These are phyloP conservation scores for Oppia nitens DNA, from an alignment of 1,140 invertebrate genomes.

Conservation along the genomic window DNA sequence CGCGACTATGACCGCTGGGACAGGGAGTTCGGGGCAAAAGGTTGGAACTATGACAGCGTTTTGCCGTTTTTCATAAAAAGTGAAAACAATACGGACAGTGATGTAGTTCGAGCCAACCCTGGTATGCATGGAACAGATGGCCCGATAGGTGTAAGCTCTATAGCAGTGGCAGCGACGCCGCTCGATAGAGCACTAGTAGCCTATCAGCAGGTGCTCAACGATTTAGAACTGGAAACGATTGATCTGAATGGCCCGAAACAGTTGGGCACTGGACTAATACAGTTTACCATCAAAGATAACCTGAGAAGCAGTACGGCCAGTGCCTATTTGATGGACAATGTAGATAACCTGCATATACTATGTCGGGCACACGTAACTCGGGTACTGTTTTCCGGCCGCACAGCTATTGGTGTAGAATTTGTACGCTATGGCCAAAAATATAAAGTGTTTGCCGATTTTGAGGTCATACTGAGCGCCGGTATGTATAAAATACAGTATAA, in stretches of 20 bases:
- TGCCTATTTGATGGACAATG: conserved; percentile 60
- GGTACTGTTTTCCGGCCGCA: conserved; percentile 61
- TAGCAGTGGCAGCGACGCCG: conserved; percentile 16
- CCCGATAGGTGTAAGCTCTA: conserved; percentile 15
- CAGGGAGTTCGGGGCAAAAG: conserved; percentile 37
- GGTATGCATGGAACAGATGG: conserved; percentile 19
- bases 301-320: conserved; percentile 80
- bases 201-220: conserved; percentile 57
- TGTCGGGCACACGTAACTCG: conserved; percentile 65
- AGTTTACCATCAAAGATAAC: conserved; percentile 61
- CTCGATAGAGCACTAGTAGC: conserved; percentile 43
- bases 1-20: conserved; percentile 79
- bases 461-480: conserved; percentile 74
- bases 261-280: conserved; percentile 40
- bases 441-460: conserved; percentile 53
- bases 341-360: conserved; percentile 65
- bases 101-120: neutral
- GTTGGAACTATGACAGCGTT: conserved; percentile 54
- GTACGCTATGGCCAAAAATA: conserved; percentile 47
- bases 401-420: conserved; percentile 73
- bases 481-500: too few species aligned
- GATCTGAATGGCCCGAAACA: conserved; percentile 67
- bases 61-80: conserved; percentile 42
- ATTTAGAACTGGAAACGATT: conserved; percentile 57
- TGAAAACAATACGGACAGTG: conserved; percentile 21